A percentile compares a stretch with the other conserved stretches of the same genome.
Evolutionary conservation across 1,140 invertebrate genomes (phyloP).

Genomic region (Cephus cinctus): DNA sequence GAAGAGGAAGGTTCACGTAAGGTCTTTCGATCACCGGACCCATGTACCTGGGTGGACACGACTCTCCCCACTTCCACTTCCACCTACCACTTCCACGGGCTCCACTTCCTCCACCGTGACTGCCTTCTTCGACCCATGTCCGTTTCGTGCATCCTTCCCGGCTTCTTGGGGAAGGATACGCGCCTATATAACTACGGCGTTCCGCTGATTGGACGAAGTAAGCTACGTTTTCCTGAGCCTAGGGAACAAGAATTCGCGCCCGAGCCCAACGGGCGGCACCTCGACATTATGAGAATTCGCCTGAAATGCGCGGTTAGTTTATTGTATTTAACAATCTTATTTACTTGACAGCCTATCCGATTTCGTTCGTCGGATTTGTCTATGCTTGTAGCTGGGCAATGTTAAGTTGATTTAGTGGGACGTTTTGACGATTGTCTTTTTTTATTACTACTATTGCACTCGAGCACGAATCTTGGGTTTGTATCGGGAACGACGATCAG

Average conservation of each 20-base stretch:
- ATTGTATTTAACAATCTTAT: not conserved
- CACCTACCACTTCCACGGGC: conserved; percentile 20
- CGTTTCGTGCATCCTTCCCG: conserved; percentile 14
- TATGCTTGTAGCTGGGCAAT: too few relatives aligned
- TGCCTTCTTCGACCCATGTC: conserved; percentile 11
- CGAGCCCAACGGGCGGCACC: conserved; percentile 39
- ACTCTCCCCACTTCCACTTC: conserved; percentile 5
- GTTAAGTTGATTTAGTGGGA: too few relatives aligned
- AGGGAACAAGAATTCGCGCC: conserved; percentile 46
- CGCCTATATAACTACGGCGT: conserved; percentile 55
- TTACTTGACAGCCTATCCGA: not conserved
- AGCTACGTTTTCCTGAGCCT: conserved; percentile 48
- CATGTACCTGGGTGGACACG: too few relatives aligned
- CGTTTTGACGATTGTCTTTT: too few relatives aligned
- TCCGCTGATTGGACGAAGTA: conserved; percentile 56
- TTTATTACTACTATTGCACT: too few relatives aligned
- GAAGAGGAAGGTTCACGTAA: too few relatives aligned
- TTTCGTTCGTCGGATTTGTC: too few relatives aligned
- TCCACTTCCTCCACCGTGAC: conserved; percentile 12
- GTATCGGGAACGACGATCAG: too few relatives aligned
- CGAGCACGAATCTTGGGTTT: too few relatives aligned
- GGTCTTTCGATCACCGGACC: too few relatives aligned
- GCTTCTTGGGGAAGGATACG: conserved; percentile 43
- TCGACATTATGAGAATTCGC: conserved; percentile 52
- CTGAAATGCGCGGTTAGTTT: conserved; percentile 53